A percentile compares a stretch with the other conserved stretches of the same genome.
Evolutionary conservation across 1,140 invertebrate genomes (phyloP).

Genomic region (Acromyrmex heyeri): DNA sequence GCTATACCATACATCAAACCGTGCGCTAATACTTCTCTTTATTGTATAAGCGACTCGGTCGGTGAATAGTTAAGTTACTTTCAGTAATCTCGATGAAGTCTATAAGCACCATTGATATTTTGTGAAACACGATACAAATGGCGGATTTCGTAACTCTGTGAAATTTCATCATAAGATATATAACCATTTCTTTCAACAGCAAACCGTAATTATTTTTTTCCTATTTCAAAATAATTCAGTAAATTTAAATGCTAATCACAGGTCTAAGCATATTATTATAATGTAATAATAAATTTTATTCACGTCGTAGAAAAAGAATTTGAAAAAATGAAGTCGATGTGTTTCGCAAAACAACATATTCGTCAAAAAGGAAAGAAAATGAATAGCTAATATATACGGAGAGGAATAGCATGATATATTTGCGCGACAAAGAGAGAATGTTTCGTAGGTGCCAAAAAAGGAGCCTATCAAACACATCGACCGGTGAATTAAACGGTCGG

Average conservation of each 20-base stretch:
- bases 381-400: conserved; percentile 20
- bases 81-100: conserved; percentile 17
- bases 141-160: background rate
- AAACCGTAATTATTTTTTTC: conserved; percentile 1
- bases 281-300: conserved; percentile 5
- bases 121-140: background rate
- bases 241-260: background rate
- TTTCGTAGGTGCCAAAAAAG: conserved; percentile 64
- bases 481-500: conserved; percentile 80
- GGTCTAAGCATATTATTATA: background rate
- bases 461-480: conserved; percentile 78
- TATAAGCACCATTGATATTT: conserved; percentile 24
- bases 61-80: conserved; percentile 63
- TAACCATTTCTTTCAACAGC: background rate
- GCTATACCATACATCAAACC: conserved; percentile 1
- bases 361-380: background rate
- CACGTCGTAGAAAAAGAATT: background rate
- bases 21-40: conserved; percentile 22
- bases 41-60: conserved; percentile 52
- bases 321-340: background rate
- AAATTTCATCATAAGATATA: background rate
- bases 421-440: conserved; percentile 52
- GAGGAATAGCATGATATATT: background rate
- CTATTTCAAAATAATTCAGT: background rate
- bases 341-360: background rate